Conservation (phyloP, 2,888 invertebrate species). For the Cosmia trapezina region DNA sequence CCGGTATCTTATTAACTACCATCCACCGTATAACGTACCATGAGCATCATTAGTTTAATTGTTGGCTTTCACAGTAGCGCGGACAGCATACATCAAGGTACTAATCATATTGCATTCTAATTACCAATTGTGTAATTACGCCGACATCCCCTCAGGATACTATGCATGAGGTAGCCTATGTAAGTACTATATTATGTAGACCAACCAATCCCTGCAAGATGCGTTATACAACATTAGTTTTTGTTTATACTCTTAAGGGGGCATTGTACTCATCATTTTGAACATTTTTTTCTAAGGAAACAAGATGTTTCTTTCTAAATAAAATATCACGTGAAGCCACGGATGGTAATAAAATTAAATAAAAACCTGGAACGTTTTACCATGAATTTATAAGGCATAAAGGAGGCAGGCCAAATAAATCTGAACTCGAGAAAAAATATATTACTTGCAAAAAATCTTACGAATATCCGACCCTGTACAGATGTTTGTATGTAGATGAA, state of each 20-base stretch:
- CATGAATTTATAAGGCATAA: slow-evolving; percentile 62
- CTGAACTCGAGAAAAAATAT: slow-evolving; percentile 57
- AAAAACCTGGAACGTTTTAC: slow-evolving; percentile 53
- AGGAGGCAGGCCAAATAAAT: slow-evolving; percentile 60
- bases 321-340: slow-evolving; percentile 10
- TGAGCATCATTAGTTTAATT: slow-evolving; percentile 38
- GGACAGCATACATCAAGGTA: slow-evolving; percentile 18
- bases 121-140: slow-evolving; percentile 40
- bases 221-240: too few species aligned
- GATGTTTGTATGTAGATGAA: slow-evolving; percentile 73
- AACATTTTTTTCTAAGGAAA: too few species aligned
- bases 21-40: not conserved
- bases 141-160: not conserved
- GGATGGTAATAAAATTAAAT: slow-evolving; percentile 55
- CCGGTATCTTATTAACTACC: too few species aligned
- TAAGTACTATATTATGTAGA: not conserved
- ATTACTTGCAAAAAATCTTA: slow-evolving; percentile 65
- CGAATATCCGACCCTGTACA: slow-evolving; percentile 66
- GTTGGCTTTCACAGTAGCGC: slow-evolving; percentile 34
- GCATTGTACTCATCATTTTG: too few species aligned
- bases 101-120: slow-evolving; percentile 40
- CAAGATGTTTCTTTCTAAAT: not conserved
- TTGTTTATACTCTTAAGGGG: too few species aligned
- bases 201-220: not conserved
- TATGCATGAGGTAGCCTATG: not conserved